A percentile compares a stretch with the other conserved stretches of the same genome.
Evolutionary conservation across 1,140 invertebrate genomes (phyloP).

Genomic region (Goniozus legneri): DNA sequence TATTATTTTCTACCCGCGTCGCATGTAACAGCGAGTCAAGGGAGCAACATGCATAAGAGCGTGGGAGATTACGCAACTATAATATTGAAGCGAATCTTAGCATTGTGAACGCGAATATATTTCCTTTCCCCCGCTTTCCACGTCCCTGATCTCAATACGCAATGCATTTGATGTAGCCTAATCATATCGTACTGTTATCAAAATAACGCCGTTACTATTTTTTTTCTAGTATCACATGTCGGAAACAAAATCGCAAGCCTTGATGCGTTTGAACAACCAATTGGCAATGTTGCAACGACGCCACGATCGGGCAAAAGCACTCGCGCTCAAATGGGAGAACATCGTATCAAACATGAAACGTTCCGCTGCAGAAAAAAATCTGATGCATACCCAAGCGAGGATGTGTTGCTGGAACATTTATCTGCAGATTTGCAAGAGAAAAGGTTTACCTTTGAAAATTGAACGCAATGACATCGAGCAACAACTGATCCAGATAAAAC

Average conservation of each 20-base stretch:
- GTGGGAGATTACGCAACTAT: too few species aligned
- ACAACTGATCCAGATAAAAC: conserved; percentile 44
- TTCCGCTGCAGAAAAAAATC: conserved; percentile 26
- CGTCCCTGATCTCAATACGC: too few species aligned
- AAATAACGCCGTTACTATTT: conserved; percentile 1
- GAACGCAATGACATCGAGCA: conserved; percentile 39
- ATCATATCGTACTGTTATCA: too few species aligned
- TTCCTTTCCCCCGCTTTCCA: too few species aligned
- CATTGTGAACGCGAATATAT: too few species aligned
- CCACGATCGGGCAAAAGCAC: conserved; percentile 31
- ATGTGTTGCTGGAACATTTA: conserved; percentile 49
- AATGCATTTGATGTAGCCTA: too few species aligned
- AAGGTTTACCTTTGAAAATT: conserved; percentile 24
- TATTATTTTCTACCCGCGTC: too few species aligned
- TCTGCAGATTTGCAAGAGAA: conserved; percentile 44
- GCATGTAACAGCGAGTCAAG: too few species aligned
- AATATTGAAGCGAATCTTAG: too few species aligned
- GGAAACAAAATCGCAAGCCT: conserved; percentile 33
- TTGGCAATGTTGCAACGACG: conserved; percentile 36
- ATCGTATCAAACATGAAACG: conserved; percentile 39
- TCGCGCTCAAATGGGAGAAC: conserved; percentile 41
- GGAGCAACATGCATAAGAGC: too few species aligned
- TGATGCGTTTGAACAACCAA: conserved; percentile 44
- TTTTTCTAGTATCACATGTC: conserved; percentile 38
- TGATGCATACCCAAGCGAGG: conserved; percentile 39